phyloP scores from a whole-genome alignment of 2,113 vertebrate species.

The Hippocampus mohnikei region DNA sequence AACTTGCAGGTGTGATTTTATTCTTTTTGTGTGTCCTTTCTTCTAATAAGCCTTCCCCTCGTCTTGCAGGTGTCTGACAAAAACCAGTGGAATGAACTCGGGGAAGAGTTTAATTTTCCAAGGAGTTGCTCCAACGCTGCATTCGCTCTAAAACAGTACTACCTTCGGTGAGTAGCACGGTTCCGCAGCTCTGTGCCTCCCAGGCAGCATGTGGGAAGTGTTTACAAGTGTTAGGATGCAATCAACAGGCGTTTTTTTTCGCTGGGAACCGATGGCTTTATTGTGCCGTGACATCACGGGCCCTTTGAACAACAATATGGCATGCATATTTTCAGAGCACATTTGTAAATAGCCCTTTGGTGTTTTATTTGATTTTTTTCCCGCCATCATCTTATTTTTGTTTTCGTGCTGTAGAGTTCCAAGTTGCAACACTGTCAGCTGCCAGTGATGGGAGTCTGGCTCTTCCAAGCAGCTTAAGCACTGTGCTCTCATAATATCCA shows the following conservation, averaged over 20 bases:
- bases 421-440: constrained; percentile 40
- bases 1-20: constrained; percentile 16
- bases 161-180: constrained; percentile 90
- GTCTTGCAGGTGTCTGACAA: constrained; percentile 91
- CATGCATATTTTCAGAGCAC: not conserved
- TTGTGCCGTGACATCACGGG: constrained; percentile 1
- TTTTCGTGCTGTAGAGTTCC: not conserved
- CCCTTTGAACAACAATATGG: not conserved
- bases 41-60: not conserved
- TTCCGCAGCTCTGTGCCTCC: constrained; percentile 29
- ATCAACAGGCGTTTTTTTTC: constrained; percentile 36
- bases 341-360: not conserved
- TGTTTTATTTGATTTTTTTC: too few species aligned
- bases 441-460: constrained; percentile 40
- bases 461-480: not conserved
- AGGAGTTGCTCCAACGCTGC: constrained; percentile 98
- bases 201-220: constrained; percentile 71
- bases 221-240: constrained; percentile 68
- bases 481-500: constrained; percentile 4
- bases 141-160: constrained; percentile 99
- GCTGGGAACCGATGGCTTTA: not conserved
- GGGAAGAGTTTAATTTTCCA: constrained; percentile 97
- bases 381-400: not conserved
- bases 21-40: constrained; percentile 23
- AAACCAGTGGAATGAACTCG: constrained; percentile 97